A percentile compares a stretch with the other conserved stretches of the same genome.
These are phyloP conservation scores for Pegoplata infirma DNA, from an alignment of 2,888 invertebrate genomes.

Conservation along the genomic window DNA sequence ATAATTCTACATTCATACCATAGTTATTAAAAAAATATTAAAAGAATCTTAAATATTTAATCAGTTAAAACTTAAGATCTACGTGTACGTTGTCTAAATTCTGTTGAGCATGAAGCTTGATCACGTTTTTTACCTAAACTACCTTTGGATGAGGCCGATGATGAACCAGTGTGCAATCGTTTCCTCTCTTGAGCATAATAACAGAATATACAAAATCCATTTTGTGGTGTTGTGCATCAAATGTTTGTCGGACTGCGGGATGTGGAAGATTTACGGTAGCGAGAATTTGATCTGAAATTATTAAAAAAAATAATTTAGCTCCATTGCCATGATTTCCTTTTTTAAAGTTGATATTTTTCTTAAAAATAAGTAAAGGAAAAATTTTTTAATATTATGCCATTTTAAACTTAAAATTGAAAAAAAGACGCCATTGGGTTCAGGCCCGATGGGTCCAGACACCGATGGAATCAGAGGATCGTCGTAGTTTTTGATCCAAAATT, in stretches of 20 bases:
- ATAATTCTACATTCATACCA: background rate
- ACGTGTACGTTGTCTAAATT: conserved; percentile 30
- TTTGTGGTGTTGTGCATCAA: conserved; percentile 78
- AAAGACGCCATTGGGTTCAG: no score
- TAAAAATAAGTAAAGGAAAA: no score
- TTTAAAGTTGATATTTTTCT: no score
- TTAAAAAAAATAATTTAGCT: background rate
- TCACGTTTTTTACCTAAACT: conserved; percentile 65
- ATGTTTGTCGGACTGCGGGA: conserved; percentile 78
- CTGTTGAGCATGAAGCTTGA: conserved; percentile 26
- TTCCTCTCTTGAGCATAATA: conserved; percentile 73
- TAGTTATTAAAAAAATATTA: background rate
- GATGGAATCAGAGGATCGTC: no score
- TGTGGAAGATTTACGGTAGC: conserved; percentile 75
- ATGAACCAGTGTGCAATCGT: conserved; percentile 68
- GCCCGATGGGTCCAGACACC: no score
- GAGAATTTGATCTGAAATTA: conserved; percentile 72
- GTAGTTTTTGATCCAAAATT: no score
- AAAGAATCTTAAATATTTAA: background rate
- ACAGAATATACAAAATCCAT: conserved; percentile 77
- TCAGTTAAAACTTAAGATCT: conserved; percentile 41
- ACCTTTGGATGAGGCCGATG: conserved; percentile 69
- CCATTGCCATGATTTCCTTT: no score
- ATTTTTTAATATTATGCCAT: no score
- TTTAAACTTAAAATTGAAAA: no score